Evolutionary conservation across 2,888 invertebrate genomes (phyloP).

Genomic region (Oxycera nigricornis): DNA sequence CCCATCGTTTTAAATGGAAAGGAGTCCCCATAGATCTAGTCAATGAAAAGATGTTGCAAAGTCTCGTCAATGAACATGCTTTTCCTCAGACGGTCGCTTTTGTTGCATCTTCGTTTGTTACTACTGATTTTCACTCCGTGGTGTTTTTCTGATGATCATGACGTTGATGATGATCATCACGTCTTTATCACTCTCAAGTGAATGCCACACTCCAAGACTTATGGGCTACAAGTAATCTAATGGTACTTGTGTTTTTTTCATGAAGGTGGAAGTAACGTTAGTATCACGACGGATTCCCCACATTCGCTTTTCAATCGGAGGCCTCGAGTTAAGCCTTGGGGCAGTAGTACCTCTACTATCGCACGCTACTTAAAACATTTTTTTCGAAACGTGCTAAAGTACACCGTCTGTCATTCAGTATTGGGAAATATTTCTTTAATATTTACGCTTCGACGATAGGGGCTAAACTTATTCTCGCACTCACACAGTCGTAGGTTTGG

Average conservation of each 20-base stretch:
- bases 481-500: not conserved
- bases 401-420: not conserved
- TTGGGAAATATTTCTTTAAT: slow-evolving; percentile 4
- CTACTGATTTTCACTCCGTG: no score
- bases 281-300: slow-evolving; percentile 3
- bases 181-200: not conserved
- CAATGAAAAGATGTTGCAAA: slow-evolving; percentile 28
- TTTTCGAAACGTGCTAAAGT: not conserved
- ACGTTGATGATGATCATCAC: not conserved
- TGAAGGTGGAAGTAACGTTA: slow-evolving; percentile 12
- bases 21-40: slow-evolving; percentile 12
- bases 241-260: slow-evolving; percentile 14
- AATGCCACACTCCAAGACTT: not conserved
- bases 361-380: no score
- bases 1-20: slow-evolving; percentile 24
- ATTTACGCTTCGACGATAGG: not conserved
- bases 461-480: not conserved
- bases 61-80: slow-evolving; percentile 28
- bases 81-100: not conserved
- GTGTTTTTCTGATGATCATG: not conserved
- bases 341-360: no score
- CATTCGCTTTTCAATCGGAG: not conserved
- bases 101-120: no score
- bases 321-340: no score
- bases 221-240: not conserved